Evolutionary conservation across 2,797 vertebrate species (phyloP).

Genomic region (Craterocephalus amniculus): DNA sequence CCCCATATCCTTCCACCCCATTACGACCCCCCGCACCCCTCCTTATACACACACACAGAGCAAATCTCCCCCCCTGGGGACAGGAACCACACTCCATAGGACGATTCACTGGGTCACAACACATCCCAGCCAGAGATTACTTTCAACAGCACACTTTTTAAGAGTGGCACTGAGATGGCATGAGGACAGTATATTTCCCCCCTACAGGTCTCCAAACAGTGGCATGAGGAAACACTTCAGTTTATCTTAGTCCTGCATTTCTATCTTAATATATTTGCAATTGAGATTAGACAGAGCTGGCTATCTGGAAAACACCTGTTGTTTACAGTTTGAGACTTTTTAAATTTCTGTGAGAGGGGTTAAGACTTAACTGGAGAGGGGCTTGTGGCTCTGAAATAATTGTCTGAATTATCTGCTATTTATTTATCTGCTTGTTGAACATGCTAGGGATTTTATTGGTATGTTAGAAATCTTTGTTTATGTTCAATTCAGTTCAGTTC

Average conservation of each 20-base stretch:
- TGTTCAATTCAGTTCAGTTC: too few species aligned
- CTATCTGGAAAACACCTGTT: background rate
- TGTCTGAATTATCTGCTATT: background rate
- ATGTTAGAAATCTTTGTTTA: background rate
- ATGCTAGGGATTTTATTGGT: background rate
- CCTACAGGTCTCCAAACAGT: background rate
- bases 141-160: slow-evolving; percentile 31
- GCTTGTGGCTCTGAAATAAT: background rate
- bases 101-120: slow-evolving; percentile 20
- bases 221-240: background rate
- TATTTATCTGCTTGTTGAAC: background rate
- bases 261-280: background rate
- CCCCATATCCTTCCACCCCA: slow-evolving; percentile 3
- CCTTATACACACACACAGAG: slow-evolving; percentile 3
- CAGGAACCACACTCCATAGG: background rate
- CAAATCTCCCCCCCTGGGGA: slow-evolving; percentile 9
- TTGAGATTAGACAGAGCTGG: background rate
- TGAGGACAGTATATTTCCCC: background rate
- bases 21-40: background rate
- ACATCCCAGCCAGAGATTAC: slow-evolving; percentile 20
- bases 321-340: background rate
- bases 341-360: background rate
- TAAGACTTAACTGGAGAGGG: background rate
- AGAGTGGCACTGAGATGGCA: slow-evolving; percentile 12
- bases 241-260: background rate